Conservation (phyloP, 2,888 invertebrate genomes). For the Protonemura montana region DNA sequence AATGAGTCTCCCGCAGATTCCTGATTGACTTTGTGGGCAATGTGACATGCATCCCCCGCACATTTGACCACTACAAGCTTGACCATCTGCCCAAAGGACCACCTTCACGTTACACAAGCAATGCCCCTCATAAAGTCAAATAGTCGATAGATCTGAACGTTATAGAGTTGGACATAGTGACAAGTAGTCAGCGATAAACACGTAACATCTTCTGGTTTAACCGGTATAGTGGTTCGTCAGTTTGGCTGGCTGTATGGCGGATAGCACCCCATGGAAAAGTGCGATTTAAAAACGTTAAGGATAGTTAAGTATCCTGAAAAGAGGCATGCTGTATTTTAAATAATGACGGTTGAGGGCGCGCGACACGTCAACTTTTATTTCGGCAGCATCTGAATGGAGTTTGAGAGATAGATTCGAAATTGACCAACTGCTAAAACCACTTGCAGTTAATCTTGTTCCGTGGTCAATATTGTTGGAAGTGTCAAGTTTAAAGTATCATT, state of each 20-base stretch:
- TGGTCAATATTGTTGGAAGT: slow-evolving; percentile 34
- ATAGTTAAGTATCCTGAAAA: slow-evolving; percentile 37
- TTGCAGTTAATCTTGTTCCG: not conserved
- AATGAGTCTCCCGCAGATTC: slow-evolving; percentile 26
- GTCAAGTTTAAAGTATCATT: slow-evolving; percentile 27
- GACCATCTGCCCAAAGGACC: slow-evolving; percentile 32
- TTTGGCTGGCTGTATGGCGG: not conserved
- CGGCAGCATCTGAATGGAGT: not conserved
- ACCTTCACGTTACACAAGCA: slow-evolving; percentile 10
- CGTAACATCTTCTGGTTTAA: slow-evolving; percentile 39
- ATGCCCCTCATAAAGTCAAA: slow-evolving; percentile 32
- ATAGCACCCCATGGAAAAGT: slow-evolving; percentile 19
- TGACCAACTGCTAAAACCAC: slow-evolving; percentile 18
- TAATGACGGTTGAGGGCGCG: slow-evolving; percentile 32
- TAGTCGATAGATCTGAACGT: slow-evolving; percentile 8
- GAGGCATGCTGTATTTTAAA: slow-evolving; percentile 20
- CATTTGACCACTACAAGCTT: not conserved
- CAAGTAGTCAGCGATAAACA: slow-evolving; percentile 35
- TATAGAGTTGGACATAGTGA: slow-evolving; percentile 33
- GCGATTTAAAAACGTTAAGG: slow-evolving; percentile 28
- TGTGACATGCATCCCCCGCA: not conserved
- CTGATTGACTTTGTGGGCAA: slow-evolving; percentile 33
- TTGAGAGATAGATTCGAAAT: slow-evolving; percentile 27
- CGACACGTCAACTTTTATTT: not conserved
- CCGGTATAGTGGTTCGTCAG: slow-evolving; percentile 2